phyloP scores from a whole-genome alignment of 1,140 invertebrate species.

The Aphaenogaster ashmeadi region DNA sequence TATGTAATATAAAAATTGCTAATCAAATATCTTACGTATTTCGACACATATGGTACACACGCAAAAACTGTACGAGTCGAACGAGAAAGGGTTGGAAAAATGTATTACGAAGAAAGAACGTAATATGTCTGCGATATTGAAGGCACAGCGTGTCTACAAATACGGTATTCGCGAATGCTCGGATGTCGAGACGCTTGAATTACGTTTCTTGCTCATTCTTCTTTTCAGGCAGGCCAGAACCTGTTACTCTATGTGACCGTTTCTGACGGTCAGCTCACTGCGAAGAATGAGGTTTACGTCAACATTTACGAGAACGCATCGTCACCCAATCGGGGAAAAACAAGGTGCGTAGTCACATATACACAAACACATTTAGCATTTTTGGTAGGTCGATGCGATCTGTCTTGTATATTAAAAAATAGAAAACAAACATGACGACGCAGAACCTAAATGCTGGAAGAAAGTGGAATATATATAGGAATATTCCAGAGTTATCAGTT shows the following conservation, averaged over 20 bases:
- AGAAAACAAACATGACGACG: background rate
- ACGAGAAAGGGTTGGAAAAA: background rate
- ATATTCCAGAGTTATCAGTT: background rate
- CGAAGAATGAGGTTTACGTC: slow-evolving; percentile 92
- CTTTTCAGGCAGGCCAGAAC: slow-evolving; percentile 90
- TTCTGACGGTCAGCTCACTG: slow-evolving; percentile 89
- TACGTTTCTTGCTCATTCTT: slow-evolving; percentile 71
- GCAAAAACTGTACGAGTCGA: background rate
- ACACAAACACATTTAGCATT: background rate
- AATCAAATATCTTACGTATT: slow-evolving; percentile 6
- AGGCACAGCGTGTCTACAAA: background rate
- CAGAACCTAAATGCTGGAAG: background rate
- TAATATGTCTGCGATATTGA: background rate
- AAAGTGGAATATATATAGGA: background rate
- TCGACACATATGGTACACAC: background rate
- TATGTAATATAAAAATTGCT: background rate
- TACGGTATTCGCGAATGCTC: slow-evolving; percentile 24
- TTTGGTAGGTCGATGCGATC: background rate
- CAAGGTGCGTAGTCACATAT: slow-evolving; percentile 72
- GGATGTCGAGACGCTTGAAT: slow-evolving; percentile 47
- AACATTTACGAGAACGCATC: slow-evolving; percentile 86
- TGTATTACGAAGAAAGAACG: background rate
- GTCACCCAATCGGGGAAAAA: slow-evolving; percentile 77
- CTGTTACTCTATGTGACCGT: slow-evolving; percentile 91
- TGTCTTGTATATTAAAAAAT: background rate